Base-by-base conservation (phyloP, 1,140 invertebrate species). In the Drosophila takahashii region DNA sequence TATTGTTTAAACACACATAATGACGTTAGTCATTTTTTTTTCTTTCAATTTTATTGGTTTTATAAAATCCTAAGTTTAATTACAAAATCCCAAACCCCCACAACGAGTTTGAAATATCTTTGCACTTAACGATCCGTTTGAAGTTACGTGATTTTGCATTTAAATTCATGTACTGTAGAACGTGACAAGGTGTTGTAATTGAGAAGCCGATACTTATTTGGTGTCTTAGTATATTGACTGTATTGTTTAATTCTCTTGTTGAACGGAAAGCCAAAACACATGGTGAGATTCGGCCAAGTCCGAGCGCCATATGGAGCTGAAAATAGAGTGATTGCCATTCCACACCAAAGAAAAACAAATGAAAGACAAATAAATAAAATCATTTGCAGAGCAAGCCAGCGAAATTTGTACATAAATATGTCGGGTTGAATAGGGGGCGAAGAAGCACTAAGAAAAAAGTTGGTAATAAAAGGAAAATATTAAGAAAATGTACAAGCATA, bases 321-420 rank as follows among this genome's bases (percentile, higher is more conserved):
- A 70, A 70, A 70, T 70, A 70, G 64, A 70, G 66, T 70, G 65
- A 70, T 70, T 69, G 66, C 50, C 42, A 69, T 70, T 70, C 41
- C 50, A 56, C 65, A 57, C 41, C 64, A 70, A 36, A 56, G 64
- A 39, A 70, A 70, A 57, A 47, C 59, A 67, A 65, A 64, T 32
- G 41, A 67, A 70, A 70, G 66, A 32, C 65, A 70, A 70, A 70
- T 70, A 70, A 71, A 70, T 70, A 70, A 57, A 70, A 70, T 41
- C n/a, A 56, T 54, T 57, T 39, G 50, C 64, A 47, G 7, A 56
- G 50, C 41, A 70, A 48, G 42, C 15, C 10, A 34, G 36, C 51
- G 5, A 70, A 71, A 39, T 41, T 27, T 27, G 50, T 70, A 39
- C 50, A 70, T 70, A 70, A 70, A 70, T 70, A 70, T 54, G 13